These are phyloP conservation scores for Mesochorus sp. DNA, from an alignment of 2,888 invertebrate species.

Conservation along the genomic window DNA sequence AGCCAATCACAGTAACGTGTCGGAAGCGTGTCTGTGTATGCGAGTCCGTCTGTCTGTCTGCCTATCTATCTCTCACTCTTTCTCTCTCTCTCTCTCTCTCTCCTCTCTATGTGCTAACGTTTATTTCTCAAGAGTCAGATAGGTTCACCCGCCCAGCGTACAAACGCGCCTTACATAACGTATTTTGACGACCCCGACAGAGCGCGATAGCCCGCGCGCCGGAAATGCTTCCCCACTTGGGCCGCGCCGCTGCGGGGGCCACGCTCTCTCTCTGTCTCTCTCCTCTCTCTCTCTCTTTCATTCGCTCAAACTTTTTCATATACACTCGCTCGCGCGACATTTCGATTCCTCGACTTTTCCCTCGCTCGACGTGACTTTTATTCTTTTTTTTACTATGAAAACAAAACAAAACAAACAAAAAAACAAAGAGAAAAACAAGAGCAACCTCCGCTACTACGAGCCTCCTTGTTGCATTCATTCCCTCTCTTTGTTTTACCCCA, in stretches of 20 bases:
- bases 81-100: not conserved
- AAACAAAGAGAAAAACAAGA: too few species aligned
- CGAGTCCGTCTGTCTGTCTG: too few species aligned
- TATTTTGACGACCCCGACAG: constrained; percentile 73
- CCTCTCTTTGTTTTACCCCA: too few species aligned
- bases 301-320: not conserved
- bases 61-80: too few species aligned
- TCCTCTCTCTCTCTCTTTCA: not conserved
- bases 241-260: constrained; percentile 51
- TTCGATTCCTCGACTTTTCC: not conserved
- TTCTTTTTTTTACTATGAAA: too few species aligned
- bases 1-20: too few species aligned
- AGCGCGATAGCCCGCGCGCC: constrained; percentile 70
- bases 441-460: too few species aligned
- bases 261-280: constrained; percentile 9
- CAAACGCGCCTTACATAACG: constrained; percentile 70
- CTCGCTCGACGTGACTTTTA: too few species aligned
- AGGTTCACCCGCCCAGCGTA: constrained; percentile 42
- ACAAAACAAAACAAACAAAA: too few species aligned
- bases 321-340: not conserved
- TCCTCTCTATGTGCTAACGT: not conserved
- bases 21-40: too few species aligned
- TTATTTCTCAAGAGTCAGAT: not conserved
- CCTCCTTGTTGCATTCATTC: too few species aligned
- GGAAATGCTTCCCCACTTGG: constrained; percentile 70